Evolutionary conservation across 2,888 invertebrate species (phyloP), one percentile per base, ranked within the genome.

Genomic region (Chromoteleia sp.): DNA sequence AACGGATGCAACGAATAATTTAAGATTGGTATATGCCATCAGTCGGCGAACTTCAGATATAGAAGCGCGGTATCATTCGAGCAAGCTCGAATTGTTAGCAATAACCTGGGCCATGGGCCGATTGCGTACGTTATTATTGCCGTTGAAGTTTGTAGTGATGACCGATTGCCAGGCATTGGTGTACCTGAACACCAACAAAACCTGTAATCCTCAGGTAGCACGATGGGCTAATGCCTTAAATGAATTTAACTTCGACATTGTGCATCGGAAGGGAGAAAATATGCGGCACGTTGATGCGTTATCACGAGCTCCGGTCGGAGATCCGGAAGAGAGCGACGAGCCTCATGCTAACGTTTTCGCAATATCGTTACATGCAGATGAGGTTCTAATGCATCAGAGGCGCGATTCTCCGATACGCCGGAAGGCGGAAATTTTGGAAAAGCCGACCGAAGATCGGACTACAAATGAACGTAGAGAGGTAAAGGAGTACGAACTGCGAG

Each of bases 241-340:
- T 7, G 61, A 73, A 14, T 52, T 45, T 39, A 17, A 56, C 7
- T 67, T 67, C 17, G 15, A 52, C 8, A 17, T 48, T 2, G 17
- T 14, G 10, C 52, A 67, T 8, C 36, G 39, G 19, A 54, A 67
- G 39, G 67, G 67, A 2, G 33, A 33, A 4, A 5, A 10, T 1
- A 33, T 33, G 33, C 33, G 10, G 1, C 33, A 33, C 10, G 33
- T 10, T 1, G 33, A 33, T 10, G 33, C 33, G 8, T 8, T 33
- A 1, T 33, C 33, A 1, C 33, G 33, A 33, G 33, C 33, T 7
- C 33, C 33, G 33, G 33, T 33, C 1, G 33, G 8, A 10, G 33
- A 4, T 10, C 1, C 33, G 1, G 8, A 33, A 7, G 33, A 33
- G 8, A 33, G 5, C 8, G 33, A n/a, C n/a, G n/a, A n/a, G n/a